A percentile compares a stretch with the other conserved stretches of the same genome.
Evolutionary conservation across 2,888 invertebrate genomes (phyloP).

Genomic region (Thumatha senex): DNA sequence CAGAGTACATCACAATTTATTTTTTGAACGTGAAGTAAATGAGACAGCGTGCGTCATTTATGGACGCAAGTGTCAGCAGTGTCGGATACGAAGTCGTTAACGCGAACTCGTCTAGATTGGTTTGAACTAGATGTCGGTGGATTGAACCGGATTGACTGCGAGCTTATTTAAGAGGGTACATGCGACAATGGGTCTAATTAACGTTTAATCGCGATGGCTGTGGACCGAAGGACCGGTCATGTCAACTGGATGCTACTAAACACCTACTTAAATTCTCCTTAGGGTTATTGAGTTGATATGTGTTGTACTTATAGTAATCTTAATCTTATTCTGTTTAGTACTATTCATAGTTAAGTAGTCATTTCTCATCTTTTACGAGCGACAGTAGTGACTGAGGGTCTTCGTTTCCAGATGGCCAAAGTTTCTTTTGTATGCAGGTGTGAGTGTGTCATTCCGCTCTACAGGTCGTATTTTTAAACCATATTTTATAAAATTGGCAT

Average conservation of each 20-base stretch:
- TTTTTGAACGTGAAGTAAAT: slow-evolving; percentile 40
- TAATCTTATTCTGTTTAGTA: no score
- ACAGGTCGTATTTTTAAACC: no score
- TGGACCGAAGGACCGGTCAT: slow-evolving; percentile 59
- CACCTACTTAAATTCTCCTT: background rate
- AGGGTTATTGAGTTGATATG: background rate
- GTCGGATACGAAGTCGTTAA: slow-evolving; percentile 47
- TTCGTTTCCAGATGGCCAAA: no score
- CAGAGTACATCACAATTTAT: slow-evolving; percentile 30
- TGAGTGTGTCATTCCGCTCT: no score
- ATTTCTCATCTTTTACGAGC: no score
- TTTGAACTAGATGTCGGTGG: slow-evolving; percentile 27
- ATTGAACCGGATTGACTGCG: slow-evolving; percentile 51
- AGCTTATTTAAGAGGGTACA: slow-evolving; percentile 64
- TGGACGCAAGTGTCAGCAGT: slow-evolving; percentile 41
- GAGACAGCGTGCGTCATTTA: slow-evolving; percentile 46
- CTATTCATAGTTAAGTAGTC: no score
- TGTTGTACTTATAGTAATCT: background rate
- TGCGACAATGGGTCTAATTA: slow-evolving; percentile 76
- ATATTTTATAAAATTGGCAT: no score
- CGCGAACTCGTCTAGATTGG: slow-evolving; percentile 25
- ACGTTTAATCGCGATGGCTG: slow-evolving; percentile 69
- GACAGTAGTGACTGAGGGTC: no score
- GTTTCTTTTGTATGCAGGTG: no score
- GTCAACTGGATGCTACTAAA: slow-evolving; percentile 28